Conservation (phyloP, 2,113 vertebrate genomes). For the Pseudorectes ferrugineus region DNA sequence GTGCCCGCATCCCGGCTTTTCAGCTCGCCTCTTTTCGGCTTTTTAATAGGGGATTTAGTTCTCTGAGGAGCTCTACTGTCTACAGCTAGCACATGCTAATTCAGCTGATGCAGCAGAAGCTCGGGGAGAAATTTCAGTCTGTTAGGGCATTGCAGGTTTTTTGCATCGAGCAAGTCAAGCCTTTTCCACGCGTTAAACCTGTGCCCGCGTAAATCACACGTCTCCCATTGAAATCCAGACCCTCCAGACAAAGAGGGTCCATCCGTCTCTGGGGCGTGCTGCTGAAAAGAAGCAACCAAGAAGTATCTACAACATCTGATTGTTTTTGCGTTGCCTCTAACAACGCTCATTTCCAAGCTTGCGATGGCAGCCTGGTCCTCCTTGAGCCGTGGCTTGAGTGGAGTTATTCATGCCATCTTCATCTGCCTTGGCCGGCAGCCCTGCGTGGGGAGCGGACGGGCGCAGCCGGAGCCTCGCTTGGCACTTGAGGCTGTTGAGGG, state of each 20-base stretch:
- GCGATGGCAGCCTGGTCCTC: not conserved
- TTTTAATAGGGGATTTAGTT: not conserved
- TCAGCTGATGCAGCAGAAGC: slow-evolving; percentile 46
- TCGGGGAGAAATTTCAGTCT: not conserved
- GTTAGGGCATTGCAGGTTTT: not conserved
- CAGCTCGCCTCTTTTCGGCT: not conserved
- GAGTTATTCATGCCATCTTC: slow-evolving; percentile 32
- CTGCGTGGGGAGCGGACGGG: not conserved
- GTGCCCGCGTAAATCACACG: not conserved
- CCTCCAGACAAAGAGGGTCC: not conserved
- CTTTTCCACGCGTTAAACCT: not conserved
- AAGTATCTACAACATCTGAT: not conserved
- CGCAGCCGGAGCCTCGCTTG: not conserved
- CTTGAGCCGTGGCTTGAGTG: slow-evolving; percentile 3
- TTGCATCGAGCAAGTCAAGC: not conserved
- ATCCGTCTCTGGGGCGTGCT: not conserved
- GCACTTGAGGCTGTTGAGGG: slow-evolving; percentile 22
- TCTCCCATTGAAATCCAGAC: not conserved
- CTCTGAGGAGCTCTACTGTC: slow-evolving; percentile 5
- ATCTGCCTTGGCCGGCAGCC: slow-evolving; percentile 31
- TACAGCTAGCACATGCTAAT: not conserved
- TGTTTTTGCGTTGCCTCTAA: not conserved
- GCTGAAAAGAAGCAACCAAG: not conserved
- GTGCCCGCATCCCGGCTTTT: not conserved
- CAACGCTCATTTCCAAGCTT: not conserved